Evolutionary conservation across 1,140 invertebrate genomes (phyloP), one percentile per base, ranked within the genome.

Genomic region (Steinernema khuongi): DNA sequence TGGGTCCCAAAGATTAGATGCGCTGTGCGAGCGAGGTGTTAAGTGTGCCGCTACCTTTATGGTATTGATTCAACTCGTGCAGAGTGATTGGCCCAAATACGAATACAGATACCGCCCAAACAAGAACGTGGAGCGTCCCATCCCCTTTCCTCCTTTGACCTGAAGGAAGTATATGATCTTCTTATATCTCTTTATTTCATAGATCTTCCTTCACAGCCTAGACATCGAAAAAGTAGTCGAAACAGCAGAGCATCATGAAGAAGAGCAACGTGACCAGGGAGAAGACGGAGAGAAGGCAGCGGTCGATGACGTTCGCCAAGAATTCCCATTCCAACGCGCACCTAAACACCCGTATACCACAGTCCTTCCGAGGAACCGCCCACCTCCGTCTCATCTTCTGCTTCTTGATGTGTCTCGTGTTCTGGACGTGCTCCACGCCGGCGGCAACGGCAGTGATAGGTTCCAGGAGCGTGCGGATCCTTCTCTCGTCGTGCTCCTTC

Each of bases 281-380:
- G 71, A 83, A 83, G 1, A 85, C 29, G 11, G 74, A 74, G 1
- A 83, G 75, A 1, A 83, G 75, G 31, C 74, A 50, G 1, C 82
- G 73, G 43, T 83, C 82, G 31, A 83, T 74, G 7, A 82, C 79
- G 68, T 83, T 85, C 14, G 82, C 81, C n/a, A 85, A 33, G 68
- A 74, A 83, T 77, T 83, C 82, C 83, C 83, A 83, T 76, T 83
- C 82, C 44, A 83, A 44, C 2, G 82, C 80, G 41, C 84, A 79
- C 71, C 81, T 84, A 68, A 69, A 74, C 4, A 43, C 73, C 18
- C 18, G 68, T 32, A 30, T 43, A 19, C 18, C 71, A 14, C 26
- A 1, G 36, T 73, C 79, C 18, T 68, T 31, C 26, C 1, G 0
- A 32, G 28, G 22, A 26, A 71, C 68, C 17, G 14, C 68, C 30